Evolutionary conservation across 2,797 vertebrate species (phyloP).

Genomic region (Sarcophilus harrisii): DNA sequence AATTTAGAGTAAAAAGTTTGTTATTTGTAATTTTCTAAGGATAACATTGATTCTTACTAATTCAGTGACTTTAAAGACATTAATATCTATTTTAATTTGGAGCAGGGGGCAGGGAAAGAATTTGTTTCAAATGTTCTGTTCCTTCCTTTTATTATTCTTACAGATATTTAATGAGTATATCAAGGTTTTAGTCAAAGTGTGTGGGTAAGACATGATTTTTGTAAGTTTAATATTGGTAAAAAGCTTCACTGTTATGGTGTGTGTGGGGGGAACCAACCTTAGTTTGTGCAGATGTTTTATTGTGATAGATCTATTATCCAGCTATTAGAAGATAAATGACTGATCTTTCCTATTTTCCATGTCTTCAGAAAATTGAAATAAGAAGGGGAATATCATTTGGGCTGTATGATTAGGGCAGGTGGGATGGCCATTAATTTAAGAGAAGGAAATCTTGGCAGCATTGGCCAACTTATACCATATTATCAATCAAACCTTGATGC

Average conservation of each 20-base stretch:
- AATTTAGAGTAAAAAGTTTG: background rate
- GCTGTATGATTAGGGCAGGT: constrained; percentile 96
- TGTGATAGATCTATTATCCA: constrained; percentile 99
- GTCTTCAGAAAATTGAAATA: constrained; percentile 97
- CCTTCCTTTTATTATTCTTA: constrained; percentile 55
- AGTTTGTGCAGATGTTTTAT: constrained; percentile 96
- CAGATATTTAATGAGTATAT: constrained; percentile 67
- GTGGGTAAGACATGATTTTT: constrained; percentile 80
- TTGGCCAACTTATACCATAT: constrained; percentile 89
- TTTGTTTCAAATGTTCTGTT: constrained; percentile 31
- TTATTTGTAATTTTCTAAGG: background rate
- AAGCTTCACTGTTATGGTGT: constrained; percentile 79
- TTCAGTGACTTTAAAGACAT: background rate
- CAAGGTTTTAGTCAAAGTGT: constrained; percentile 74
- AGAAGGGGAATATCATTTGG: constrained; percentile 91
- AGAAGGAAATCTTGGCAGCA: constrained; percentile 87
- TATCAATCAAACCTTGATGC: constrained; percentile 94
- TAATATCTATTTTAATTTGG: background rate
- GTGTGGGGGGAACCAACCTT: constrained; percentile 80
- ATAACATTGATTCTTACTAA: background rate
- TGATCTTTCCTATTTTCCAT: constrained; percentile 94
- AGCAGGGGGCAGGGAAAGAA: background rate
- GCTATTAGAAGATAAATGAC: constrained; percentile 99
- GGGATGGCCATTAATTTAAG: constrained; percentile 95
- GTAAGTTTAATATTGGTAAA: constrained; percentile 83